A percentile compares a stretch with the other conserved stretches of the same genome.
phyloP scores from a whole-genome alignment of 2,888 invertebrate genomes.

The Aphrophora alni region DNA sequence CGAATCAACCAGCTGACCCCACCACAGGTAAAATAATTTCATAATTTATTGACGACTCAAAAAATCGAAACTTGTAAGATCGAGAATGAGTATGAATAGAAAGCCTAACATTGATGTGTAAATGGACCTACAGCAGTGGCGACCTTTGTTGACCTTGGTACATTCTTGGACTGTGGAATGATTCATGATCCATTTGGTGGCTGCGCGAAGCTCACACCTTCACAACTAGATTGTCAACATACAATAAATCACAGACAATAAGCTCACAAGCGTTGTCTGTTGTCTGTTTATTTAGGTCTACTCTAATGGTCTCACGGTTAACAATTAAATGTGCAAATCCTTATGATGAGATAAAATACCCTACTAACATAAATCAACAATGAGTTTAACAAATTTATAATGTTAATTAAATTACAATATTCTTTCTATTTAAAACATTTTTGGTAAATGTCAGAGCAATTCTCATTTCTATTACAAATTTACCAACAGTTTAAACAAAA shows the following conservation, averaged over 20 bases:
- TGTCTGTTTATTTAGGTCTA: neutral
- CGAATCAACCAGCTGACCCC: too few relatives aligned
- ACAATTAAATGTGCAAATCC: neutral
- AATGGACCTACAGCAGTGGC: neutral
- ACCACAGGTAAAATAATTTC: too few relatives aligned
- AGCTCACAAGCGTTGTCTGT: neutral
- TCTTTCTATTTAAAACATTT: too few relatives aligned
- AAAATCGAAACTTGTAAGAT: neutral
- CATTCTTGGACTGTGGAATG: neutral
- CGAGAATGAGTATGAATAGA: neutral
- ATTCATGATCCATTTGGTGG: neutral
- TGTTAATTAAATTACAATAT: too few relatives aligned
- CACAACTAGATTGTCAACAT: conserved; percentile 9
- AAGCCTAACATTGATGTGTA: neutral
- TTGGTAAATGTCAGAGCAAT: too few relatives aligned
- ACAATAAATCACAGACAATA: neutral
- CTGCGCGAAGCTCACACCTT: neutral
- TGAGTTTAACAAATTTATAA: neutral
- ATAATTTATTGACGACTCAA: too few relatives aligned
- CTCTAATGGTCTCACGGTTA: neutral
- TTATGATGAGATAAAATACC: neutral
- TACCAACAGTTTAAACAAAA: too few relatives aligned
- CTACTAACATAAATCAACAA: neutral
- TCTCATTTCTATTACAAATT: too few relatives aligned
- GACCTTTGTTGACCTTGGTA: neutral